phyloP scores from a whole-genome alignment of 2,888 invertebrate species.

The Anodontia alba region DNA sequence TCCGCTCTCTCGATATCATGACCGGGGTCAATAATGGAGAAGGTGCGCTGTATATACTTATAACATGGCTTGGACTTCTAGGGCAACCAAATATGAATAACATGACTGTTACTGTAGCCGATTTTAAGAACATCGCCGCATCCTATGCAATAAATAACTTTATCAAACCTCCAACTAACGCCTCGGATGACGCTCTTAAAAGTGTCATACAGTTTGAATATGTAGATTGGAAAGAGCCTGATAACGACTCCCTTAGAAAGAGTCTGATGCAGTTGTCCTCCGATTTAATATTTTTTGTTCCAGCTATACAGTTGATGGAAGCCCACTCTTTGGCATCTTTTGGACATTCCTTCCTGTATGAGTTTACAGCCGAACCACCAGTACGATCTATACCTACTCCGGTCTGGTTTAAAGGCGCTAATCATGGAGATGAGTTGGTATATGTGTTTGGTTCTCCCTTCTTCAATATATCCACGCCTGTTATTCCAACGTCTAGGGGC shows the following conservation, averaged over 20 bases:
- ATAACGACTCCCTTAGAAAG: background rate
- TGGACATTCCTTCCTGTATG: background rate
- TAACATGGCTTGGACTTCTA: conserved; percentile 20
- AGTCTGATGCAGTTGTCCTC: background rate
- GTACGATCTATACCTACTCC: background rate
- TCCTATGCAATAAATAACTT: background rate
- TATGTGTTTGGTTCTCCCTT: conserved; percentile 74
- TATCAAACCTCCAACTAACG: background rate
- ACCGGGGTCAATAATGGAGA: conserved; percentile 40
- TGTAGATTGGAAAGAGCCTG: background rate
- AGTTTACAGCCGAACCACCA: background rate
- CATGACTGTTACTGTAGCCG: conserved; percentile 21
- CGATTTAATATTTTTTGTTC: background rate
- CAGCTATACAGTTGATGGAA: background rate
- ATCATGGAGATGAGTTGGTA: conserved; percentile 80
- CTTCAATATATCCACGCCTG: background rate
- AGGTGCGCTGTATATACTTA: conserved; percentile 35
- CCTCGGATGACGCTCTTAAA: background rate
- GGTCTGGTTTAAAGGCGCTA: conserved; percentile 68
- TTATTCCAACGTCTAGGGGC: background rate
- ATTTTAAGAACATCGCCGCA: background rate
- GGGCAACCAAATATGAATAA: conserved; percentile 22
- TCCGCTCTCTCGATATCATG: conserved; percentile 40
- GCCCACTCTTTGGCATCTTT: conserved; percentile 82
- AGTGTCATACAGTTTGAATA: background rate